These are phyloP conservation scores for Phoenoteleia sp. DNA, from an alignment of 2,888 invertebrate species.

Conservation along the genomic window DNA sequence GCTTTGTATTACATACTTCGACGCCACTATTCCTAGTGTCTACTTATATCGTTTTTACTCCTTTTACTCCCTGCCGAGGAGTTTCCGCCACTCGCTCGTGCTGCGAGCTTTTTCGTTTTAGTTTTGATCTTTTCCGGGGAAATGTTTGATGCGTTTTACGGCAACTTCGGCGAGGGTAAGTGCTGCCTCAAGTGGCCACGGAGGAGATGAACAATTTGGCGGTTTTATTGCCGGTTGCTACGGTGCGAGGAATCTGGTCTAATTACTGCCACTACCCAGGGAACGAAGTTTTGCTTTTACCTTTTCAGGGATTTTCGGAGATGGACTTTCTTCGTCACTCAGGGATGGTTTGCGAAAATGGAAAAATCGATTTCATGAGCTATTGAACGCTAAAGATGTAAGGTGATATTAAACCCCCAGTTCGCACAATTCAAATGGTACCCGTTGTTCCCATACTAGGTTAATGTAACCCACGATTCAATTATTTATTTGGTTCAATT, in stretches of 20 bases:
- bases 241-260: conserved; percentile 32
- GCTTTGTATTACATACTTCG: conserved; percentile 69
- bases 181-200: conserved; percentile 15
- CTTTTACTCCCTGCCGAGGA: conserved; percentile 37
- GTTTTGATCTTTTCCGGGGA: conserved; percentile 20
- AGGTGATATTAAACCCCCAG: no score
- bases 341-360: no score
- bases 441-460: no score
- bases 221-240: conserved; percentile 25
- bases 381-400: no score
- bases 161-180: conserved; percentile 14
- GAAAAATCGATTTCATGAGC: no score
- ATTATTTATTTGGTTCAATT: no score
- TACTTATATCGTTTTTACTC: conserved; percentile 55
- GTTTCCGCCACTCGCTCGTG: conserved; percentile 36
- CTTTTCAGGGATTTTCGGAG: not conserved
- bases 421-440: no score
- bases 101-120: conserved; percentile 22
- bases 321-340: not conserved
- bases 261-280: conserved; percentile 33
- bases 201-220: conserved; percentile 35
- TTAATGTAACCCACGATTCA: no score
- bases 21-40: conserved; percentile 61
- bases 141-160: conserved; percentile 35
- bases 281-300: conserved; percentile 1